Base-by-base conservation (phyloP, 2,888 invertebrate species). In the Melieria picta region DNA sequence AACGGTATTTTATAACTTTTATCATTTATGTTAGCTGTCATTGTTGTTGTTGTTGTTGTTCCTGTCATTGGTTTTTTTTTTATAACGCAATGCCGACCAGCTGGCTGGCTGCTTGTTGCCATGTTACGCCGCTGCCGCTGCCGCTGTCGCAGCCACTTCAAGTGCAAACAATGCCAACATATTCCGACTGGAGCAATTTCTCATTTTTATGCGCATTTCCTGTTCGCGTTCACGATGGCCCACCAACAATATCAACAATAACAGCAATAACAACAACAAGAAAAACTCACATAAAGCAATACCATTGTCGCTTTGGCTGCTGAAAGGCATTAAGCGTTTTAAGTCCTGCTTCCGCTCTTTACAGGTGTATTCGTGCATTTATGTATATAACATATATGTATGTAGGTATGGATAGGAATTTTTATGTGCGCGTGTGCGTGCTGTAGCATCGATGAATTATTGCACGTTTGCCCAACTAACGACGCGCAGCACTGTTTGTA, bases 61-160 rank as follows among this genome's bases (percentile, higher is more conserved):
- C 75, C 76, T 78, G 10, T 47, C 11, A 80, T 79, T 78, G 77
- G 57, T 58, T 13, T 58, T 47, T 47, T 63, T 30, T 45, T 46
- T 48, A 50, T 63, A 63, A n/a, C 30, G 30, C 30, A 30, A 30
- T 30, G 30, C 30, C 30, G 30, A 30, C 30, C 30, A 30, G 30
- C 30, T 30, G 30, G 30, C 30, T 30, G 30, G 3, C 30, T 30
- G 30, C 30, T 30, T 30, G 30, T 30, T 30, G 30, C 30, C 30
- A 30, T 1, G 1, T 30, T 3, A 30, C 16, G 16, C 16, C n/a
- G n/a, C n/a, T 16, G 16, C 16, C 16, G 16, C 16, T 16, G 16
- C 16, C 16, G 16, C 30, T 30, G 30, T 30, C 30, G 30, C 30
- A 1, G 30, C 30, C 30, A 30, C 30, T 30, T 30, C 30, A 30